Evolutionary conservation across 2,888 invertebrate genomes (phyloP).

Genomic region (Lithodes maja): DNA sequence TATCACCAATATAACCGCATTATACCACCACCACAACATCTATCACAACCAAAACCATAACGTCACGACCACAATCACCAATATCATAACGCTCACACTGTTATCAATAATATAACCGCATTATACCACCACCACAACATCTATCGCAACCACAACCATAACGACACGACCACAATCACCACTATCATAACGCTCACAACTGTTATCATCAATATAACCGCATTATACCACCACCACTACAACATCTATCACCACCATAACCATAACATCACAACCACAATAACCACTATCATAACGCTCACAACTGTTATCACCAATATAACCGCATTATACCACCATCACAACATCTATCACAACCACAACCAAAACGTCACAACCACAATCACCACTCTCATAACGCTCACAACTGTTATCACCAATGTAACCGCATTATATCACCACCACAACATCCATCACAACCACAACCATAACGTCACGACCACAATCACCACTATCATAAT

Average conservation of each 20-base stretch:
- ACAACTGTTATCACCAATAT: not conserved
- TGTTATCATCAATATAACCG: not conserved
- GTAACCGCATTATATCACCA: not conserved
- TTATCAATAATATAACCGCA: not conserved
- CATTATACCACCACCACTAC: not conserved
- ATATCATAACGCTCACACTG: not conserved
- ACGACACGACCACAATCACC: not conserved
- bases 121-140: not conserved
- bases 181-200: not conserved
- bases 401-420: not conserved
- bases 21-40: too few species aligned
- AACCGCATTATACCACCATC: not conserved
- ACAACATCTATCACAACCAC: not conserved
- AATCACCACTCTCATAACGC: not conserved
- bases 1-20: too few species aligned
- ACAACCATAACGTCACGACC: not conserved
- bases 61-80: not conserved
- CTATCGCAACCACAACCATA: not conserved
- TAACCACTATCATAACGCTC: not conserved
- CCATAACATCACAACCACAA: not conserved
- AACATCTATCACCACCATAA: not conserved
- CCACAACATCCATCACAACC: not conserved
- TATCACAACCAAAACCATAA: not conserved
- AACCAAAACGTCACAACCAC: not conserved
- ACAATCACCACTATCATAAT: not conserved